Conservation (phyloP, 2,797 vertebrate genomes). For the Xenopus petersii region DNA sequence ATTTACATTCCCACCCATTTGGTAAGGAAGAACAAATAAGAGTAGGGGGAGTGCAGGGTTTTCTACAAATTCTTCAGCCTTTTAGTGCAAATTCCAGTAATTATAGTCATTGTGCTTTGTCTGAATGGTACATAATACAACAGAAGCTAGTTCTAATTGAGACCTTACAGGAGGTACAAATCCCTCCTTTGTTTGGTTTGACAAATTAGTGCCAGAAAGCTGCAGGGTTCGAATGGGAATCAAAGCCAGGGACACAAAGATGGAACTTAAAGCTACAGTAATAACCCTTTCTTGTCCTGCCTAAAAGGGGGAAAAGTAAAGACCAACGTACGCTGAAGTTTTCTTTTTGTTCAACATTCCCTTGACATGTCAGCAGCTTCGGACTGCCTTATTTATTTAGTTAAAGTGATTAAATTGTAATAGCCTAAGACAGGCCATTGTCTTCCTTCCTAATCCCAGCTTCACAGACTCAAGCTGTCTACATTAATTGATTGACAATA, state of each 20-base stretch:
- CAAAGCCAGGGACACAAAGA: conserved; percentile 79
- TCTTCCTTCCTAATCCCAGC: conserved; percentile 57
- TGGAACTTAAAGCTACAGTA: conserved; percentile 82
- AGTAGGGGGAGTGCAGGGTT: conserved; percentile 53
- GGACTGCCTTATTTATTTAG: conserved; percentile 81
- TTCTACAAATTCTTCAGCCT: conserved; percentile 78
- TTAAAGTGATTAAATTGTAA: conserved; percentile 81
- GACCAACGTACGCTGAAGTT: conserved; percentile 67
- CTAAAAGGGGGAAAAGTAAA: conserved; percentile 62
- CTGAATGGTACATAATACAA: conserved; percentile 76
- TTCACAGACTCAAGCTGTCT: conserved; percentile 69
- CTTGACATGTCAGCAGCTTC: conserved; percentile 77
- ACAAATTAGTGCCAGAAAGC: conserved; percentile 87
- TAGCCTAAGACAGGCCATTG: conserved; percentile 70
- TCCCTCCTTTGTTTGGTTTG: conserved; percentile 78
- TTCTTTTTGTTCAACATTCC: conserved; percentile 71
- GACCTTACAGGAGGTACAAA: conserved; percentile 81
- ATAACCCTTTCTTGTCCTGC: conserved; percentile 77
- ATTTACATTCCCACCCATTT: conserved; percentile 44
- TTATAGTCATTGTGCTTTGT: conserved; percentile 75
- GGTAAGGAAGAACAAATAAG: conserved; percentile 56
- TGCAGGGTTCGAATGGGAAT: conserved; percentile 78
- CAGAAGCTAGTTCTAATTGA: conserved; percentile 80
- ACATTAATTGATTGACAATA: conserved; percentile 78
- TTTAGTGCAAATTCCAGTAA: conserved; percentile 82